Evolutionary conservation across 1,140 invertebrate genomes (phyloP), one percentile per base, ranked within the genome.

Genomic region (Papilio glaucus): DNA sequence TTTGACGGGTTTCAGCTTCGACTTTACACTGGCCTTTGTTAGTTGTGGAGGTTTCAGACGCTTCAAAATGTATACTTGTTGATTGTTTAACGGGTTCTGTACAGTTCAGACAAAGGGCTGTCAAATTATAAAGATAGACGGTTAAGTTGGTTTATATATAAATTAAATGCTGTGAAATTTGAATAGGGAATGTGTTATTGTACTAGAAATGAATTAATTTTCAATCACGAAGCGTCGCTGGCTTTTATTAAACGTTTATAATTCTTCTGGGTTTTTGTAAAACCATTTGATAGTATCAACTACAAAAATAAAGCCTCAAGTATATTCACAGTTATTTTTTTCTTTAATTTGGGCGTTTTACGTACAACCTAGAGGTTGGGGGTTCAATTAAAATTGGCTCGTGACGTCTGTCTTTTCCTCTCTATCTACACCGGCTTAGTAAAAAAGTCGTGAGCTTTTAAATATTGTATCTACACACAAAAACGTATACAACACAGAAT

Each of bases 1-100:
- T 69, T 69, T 53, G 67, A 69, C 42, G 67, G 65, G 67, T 49
- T 65, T 69, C 41, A 49, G 65, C 39, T 41, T 15, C 65, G 65
- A 57, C 65, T 68, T 39, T 38, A 37, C 33, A 24, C 24, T 37
- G 67, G 67, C 41, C 42, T 69, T 49, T 38, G 62, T 65, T 65
- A 39, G 62, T 39, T 38, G n/a, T 65, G n/a, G n/a, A 39, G 33
- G 33, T 39, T 65, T 41, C 33, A 39, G 62, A 41, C 37, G 62
- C 37, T 38, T 57, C 49, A 21, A 65, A 65, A 65, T 65, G 15
- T 39, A 39, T 65, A 69, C 67, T 69, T 53, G 67, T 69, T 69
- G 67, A 69, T 69, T 49, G 24, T 49, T n/a, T 65, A 18, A 65
- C n/a, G 62, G 15, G 33, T 65, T 39, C 62, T 38, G 62, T n/a